phyloP scores from a whole-genome alignment of 1,140 invertebrate species.

The Atta cephalotes region DNA sequence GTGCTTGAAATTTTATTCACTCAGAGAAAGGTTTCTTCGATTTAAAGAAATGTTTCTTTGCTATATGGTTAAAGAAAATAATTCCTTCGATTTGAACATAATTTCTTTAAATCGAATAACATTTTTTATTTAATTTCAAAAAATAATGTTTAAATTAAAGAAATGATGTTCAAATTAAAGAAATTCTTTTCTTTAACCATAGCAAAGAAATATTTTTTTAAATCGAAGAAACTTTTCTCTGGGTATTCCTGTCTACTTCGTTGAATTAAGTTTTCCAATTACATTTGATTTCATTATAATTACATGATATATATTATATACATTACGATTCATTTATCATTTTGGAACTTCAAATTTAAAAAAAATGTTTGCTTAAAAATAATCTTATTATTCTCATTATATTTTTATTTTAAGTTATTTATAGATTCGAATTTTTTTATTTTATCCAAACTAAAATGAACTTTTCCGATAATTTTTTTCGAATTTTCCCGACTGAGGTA shows the following conservation, averaged over 20 bases:
- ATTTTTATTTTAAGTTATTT: slow-evolving; percentile 1
- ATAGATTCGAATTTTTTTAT: neutral
- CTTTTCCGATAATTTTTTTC: neutral
- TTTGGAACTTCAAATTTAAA: neutral
- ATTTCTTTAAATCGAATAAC: no score
- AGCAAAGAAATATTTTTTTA: no score
- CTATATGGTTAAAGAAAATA: no score
- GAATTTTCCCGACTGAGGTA: neutral
- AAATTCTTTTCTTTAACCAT: no score
- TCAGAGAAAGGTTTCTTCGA: no score
- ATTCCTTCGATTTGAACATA: no score
- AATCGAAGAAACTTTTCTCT: no score
- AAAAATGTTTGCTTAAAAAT: neutral
- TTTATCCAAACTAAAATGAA: neutral
- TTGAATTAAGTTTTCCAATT: slow-evolving; percentile 5
- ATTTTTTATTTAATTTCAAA: no score
- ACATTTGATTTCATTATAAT: neutral
- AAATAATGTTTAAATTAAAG: no score
- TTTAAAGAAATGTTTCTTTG: no score
- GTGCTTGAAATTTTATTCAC: neutral
- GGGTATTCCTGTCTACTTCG: neutral
- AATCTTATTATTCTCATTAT: no score
- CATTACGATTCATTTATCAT: neutral
- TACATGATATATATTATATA: neutral
- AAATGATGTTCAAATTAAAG: no score